Evolutionary conservation across 2,888 invertebrate genomes (phyloP).

Genomic region (Hemithea aestivaria): DNA sequence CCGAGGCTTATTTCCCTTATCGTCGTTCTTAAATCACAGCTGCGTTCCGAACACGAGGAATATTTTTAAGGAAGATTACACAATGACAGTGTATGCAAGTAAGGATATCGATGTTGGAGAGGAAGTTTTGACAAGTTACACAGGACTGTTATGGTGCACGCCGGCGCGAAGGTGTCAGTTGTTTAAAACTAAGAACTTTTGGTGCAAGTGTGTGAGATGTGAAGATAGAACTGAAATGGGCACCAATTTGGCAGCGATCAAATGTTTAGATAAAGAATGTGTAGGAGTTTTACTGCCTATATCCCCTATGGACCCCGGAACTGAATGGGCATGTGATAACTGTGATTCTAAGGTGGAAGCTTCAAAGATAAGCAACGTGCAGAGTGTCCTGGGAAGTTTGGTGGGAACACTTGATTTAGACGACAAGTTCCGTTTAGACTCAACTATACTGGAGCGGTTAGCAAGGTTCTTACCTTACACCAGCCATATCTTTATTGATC

Average conservation of each 20-base stretch:
- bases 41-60: slow-evolving; percentile 84
- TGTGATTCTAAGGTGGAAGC: slow-evolving; percentile 59
- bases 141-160: slow-evolving; percentile 83
- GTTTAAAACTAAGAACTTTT: slow-evolving; percentile 81
- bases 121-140: slow-evolving; percentile 83
- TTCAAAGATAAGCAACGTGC: slow-evolving; percentile 64
- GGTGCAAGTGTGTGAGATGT: slow-evolving; percentile 82
- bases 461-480: slow-evolving; percentile 55
- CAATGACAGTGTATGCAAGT: slow-evolving; percentile 80
- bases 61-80: slow-evolving; percentile 73
- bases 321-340: slow-evolving; percentile 78
- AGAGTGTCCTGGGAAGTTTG: slow-evolving; percentile 75
- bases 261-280: slow-evolving; percentile 73
- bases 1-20: slow-evolving; percentile 82
- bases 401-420: slow-evolving; percentile 68
- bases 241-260: slow-evolving; percentile 72
- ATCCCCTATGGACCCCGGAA: slow-evolving; percentile 61
- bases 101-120: slow-evolving; percentile 76
- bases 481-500: slow-evolving; percentile 62
- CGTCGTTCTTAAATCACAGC: slow-evolving; percentile 83
- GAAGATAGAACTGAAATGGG: slow-evolving; percentile 81
- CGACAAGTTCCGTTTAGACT: slow-evolving; percentile 65
- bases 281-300: slow-evolving; percentile 75
- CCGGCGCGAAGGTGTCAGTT: slow-evolving; percentile 80
- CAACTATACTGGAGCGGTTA: slow-evolving; percentile 47